Evolutionary conservation across 2,113 vertebrate species (phyloP).

Genomic region (Garra rufa): DNA sequence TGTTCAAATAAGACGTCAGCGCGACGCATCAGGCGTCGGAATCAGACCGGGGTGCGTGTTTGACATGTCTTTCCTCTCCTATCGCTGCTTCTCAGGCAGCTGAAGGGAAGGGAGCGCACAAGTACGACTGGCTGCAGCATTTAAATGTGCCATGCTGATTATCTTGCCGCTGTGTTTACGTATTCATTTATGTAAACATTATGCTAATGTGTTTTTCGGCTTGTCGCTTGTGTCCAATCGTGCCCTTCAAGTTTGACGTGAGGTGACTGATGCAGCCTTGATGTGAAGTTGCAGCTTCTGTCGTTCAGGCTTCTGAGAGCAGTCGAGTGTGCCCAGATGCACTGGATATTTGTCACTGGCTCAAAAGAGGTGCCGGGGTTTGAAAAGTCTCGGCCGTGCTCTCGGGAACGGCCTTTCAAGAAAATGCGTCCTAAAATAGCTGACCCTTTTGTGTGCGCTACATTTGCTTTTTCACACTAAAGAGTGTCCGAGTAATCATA

Average conservation of each 20-base stretch:
- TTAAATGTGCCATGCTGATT: slow-evolving; percentile 55
- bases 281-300: slow-evolving; percentile 72
- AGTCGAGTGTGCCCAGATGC: slow-evolving; percentile 67
- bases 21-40: slow-evolving; percentile 4
- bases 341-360: slow-evolving; percentile 73
- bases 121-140: slow-evolving; percentile 19
- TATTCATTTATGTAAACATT: slow-evolving; percentile 80
- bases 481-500: slow-evolving; percentile 24
- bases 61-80: slow-evolving; percentile 53
- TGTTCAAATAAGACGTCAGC: slow-evolving; percentile 54
- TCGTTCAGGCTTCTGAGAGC: slow-evolving; percentile 68
- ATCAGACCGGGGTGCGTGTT: slow-evolving; percentile 40
- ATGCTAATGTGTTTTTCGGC: slow-evolving; percentile 73
- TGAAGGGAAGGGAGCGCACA: neutral
- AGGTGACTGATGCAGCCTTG: slow-evolving; percentile 80
- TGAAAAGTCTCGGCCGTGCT: slow-evolving; percentile 58
- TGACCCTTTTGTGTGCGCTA: slow-evolving; percentile 11
- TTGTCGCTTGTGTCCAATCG: slow-evolving; percentile 76
- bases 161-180: slow-evolving; percentile 53
- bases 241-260: slow-evolving; percentile 80
- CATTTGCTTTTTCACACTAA: slow-evolving; percentile 27
- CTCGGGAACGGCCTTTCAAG: slow-evolving; percentile 43
- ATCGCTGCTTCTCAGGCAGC: slow-evolving; percentile 41
- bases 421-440: slow-evolving; percentile 21
- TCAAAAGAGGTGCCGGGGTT: slow-evolving; percentile 67